Conservation (phyloP, 2,113 vertebrate species). For the Diadophis punctatus region DNA sequence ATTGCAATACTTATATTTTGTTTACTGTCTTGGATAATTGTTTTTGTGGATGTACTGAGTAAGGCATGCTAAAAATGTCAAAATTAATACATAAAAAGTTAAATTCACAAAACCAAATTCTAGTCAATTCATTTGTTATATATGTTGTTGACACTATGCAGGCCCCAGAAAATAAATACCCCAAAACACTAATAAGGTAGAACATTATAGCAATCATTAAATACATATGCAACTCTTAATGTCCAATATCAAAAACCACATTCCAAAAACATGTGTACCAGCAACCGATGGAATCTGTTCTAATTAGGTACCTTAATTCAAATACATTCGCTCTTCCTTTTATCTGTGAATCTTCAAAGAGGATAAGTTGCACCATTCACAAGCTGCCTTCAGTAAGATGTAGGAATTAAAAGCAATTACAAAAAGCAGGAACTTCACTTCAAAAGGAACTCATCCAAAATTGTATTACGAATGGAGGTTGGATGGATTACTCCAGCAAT, state of each 20-base stretch:
- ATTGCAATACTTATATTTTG: not conserved
- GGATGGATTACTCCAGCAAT: not conserved
- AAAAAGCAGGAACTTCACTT: not conserved
- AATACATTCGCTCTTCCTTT: not conserved
- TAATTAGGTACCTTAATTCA: constrained; percentile 17
- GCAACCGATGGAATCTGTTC: not conserved
- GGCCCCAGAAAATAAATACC: not conserved
- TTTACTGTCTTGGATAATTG: not conserved
- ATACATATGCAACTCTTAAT: not conserved
- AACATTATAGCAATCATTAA: constrained; percentile 7
- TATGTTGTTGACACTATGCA: not conserved
- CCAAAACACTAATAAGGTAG: not conserved
- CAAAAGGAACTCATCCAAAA: not conserved
- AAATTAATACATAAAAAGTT: not conserved
- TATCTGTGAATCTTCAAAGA: constrained; percentile 16
- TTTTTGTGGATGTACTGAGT: not conserved
- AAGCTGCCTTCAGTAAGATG: not conserved
- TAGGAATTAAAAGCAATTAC: not conserved
- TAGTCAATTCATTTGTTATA: not conserved
- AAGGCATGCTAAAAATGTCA: constrained; percentile 3
- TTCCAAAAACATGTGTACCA: not conserved
- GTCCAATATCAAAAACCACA: not conserved
- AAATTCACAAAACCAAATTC: not conserved
- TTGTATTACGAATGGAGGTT: not conserved
- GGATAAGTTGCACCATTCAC: not conserved